Base-by-base conservation (phyloP, 2,113 vertebrate species). In the Saccopteryx bilineata region DNA sequence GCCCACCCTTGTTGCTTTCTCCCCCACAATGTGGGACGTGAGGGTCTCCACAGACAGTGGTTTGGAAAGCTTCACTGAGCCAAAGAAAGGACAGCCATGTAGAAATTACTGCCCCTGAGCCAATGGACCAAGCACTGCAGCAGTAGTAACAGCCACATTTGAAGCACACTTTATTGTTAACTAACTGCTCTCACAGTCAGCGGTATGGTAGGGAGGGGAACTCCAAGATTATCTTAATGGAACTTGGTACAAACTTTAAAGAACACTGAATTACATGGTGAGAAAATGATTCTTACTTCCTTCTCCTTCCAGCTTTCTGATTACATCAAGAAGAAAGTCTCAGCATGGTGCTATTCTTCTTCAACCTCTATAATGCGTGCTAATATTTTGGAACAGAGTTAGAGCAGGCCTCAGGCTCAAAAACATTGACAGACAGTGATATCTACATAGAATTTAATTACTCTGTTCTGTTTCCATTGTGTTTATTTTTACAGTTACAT, bases 361-460 rank as follows among this genome's bases (percentile, higher is more conserved):
- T 94, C 74, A 60, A 28, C 68, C 46, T 91, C 83, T 96, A 6
- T 87, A 93, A 94, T 91, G 79, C 48, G 83, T 91, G 74, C 92
- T 95, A 91, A 95, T 96, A 78, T 90, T 94, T 75, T 14, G 10
- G 46, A 91, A 95, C 90, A 83, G 69, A 94, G 63, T 54, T 68
- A 84, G 80, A 94, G 60, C 48, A 68, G 94, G 83, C 78, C 54
- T 94, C 60, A 13, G 58, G 74, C 92, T 95, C 87, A 74, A 96
- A 93, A 39, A 89, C 63, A 71, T 15, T 72, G 72, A 78, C 33
- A 83, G 52, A 56, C 66, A 75, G 58, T 50, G 79, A 72, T 76
- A 69, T 92, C 81, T 86, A 74, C 72, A 54, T n/a, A 82, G 87
- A 93, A 95, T 91, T 82, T 91, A 96, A 97, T 96, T 82, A 81